Conservation (phyloP, 2,888 invertebrate genomes). For the Temnothorax rugatulus region DNA sequence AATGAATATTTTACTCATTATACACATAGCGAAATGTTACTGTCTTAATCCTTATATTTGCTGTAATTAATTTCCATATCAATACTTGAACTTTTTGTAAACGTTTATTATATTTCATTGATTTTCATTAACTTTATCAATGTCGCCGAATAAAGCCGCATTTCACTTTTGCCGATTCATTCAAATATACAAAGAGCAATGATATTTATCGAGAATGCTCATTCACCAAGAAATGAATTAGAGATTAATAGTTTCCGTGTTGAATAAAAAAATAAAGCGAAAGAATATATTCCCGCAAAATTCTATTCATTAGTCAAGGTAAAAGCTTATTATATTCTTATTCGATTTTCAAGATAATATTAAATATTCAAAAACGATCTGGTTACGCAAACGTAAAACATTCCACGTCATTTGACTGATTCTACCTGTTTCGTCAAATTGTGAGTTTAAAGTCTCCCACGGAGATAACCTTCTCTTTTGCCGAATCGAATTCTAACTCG, state of each 20-base stretch:
- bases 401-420: no score
- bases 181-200: neutral
- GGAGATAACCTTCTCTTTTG: constrained; percentile 54
- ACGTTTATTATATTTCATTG: neutral
- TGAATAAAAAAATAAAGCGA: neutral
- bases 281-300: neutral
- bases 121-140: neutral
- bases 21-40: neutral
- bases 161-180: neutral
- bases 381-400: no score
- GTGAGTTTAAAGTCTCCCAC: constrained; percentile 74
- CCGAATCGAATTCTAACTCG: neutral
- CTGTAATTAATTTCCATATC: neutral
- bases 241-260: neutral
- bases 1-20: neutral
- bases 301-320: neutral
- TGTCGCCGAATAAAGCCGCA: neutral
- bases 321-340: neutral
- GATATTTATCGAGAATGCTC: neutral
- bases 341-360: neutral
- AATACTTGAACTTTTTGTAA: neutral
- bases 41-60: neutral
- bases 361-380: neutral
- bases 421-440: constrained; percentile 77
- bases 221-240: neutral